phyloP scores from a whole-genome alignment of 2,888 invertebrate genomes.

The Oasisia sp. region DNA sequence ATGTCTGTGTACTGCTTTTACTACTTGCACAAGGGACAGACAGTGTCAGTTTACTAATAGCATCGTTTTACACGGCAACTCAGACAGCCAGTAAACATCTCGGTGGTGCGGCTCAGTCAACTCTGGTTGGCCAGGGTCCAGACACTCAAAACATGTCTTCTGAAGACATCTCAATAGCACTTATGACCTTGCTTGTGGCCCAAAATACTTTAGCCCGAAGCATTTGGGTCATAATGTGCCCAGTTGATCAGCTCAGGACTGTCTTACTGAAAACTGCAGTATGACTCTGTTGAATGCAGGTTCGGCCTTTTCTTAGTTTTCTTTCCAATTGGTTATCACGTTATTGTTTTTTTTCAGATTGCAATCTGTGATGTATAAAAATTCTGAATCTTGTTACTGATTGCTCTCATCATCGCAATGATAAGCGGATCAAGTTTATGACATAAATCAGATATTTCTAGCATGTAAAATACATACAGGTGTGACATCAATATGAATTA shows the following conservation, averaged over 20 bases:
- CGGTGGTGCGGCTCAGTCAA: background rate
- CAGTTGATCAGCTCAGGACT: background rate
- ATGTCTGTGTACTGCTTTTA: too few relatives aligned
- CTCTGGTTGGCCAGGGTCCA: background rate
- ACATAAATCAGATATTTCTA: too few relatives aligned
- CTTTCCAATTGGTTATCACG: too few relatives aligned
- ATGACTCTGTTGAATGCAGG: background rate
- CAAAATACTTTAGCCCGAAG: background rate
- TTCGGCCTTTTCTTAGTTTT: too few relatives aligned
- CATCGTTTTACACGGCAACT: background rate
- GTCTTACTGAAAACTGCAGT: background rate
- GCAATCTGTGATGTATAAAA: too few relatives aligned
- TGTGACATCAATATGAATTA: too few relatives aligned
- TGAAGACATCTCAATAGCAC: background rate
- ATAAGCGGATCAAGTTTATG: too few relatives aligned
- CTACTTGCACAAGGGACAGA: background rate
- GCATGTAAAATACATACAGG: too few relatives aligned
- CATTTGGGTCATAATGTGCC: background rate
- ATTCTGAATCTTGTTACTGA: too few relatives aligned
- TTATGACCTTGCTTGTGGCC: background rate
- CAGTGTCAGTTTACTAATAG: background rate
- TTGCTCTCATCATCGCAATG: too few relatives aligned
- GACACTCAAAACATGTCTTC: background rate
- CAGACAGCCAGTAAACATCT: slow-evolving; percentile 1
- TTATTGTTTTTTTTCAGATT: too few relatives aligned